Conservation (phyloP, 2,888 invertebrate genomes). For the Cerceris ruficornis region DNA sequence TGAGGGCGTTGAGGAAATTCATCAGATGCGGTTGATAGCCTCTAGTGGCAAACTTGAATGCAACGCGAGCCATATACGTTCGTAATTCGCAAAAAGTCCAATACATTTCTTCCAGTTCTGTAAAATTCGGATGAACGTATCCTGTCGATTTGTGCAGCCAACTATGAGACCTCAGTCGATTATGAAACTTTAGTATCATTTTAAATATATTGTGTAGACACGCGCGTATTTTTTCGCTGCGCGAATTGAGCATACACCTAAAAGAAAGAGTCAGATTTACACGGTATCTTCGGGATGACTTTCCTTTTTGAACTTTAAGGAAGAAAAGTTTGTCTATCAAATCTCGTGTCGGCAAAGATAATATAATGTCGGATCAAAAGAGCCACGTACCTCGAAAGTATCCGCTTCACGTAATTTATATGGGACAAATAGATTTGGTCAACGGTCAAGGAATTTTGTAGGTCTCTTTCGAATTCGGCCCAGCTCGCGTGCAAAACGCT, state of each 20-base stretch:
- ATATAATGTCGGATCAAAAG: background rate
- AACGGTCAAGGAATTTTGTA: conserved; percentile 86
- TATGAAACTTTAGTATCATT: conserved; percentile 88
- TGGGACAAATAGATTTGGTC: conserved; percentile 90
- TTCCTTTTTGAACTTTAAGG: too few species aligned
- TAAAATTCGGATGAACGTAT: conserved; percentile 85
- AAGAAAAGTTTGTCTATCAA: background rate
- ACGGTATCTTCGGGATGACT: background rate
- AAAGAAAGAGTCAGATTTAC: conserved; percentile 13
- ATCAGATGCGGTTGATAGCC: conserved; percentile 87
- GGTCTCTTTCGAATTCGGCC: conserved; percentile 88
- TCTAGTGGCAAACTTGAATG: conserved; percentile 85
- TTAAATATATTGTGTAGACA: conserved; percentile 88
- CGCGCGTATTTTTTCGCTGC: conserved; percentile 87
- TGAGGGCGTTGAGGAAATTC: conserved; percentile 86
- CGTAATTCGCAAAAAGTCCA: conserved; percentile 85
- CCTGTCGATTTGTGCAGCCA: conserved; percentile 83
- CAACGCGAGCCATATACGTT: conserved; percentile 85
- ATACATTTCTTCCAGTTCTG: conserved; percentile 84
- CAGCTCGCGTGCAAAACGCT: conserved; percentile 90
- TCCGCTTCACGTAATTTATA: conserved; percentile 88
- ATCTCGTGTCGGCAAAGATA: background rate
- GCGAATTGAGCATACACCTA: conserved; percentile 88
- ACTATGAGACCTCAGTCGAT: conserved; percentile 84
- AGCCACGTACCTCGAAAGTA: conserved; percentile 85